Evolutionary conservation across 35 echinoderm and acorn worm genomes (phyloP).

Genomic region (Ophioderma brevispina): DNA sequence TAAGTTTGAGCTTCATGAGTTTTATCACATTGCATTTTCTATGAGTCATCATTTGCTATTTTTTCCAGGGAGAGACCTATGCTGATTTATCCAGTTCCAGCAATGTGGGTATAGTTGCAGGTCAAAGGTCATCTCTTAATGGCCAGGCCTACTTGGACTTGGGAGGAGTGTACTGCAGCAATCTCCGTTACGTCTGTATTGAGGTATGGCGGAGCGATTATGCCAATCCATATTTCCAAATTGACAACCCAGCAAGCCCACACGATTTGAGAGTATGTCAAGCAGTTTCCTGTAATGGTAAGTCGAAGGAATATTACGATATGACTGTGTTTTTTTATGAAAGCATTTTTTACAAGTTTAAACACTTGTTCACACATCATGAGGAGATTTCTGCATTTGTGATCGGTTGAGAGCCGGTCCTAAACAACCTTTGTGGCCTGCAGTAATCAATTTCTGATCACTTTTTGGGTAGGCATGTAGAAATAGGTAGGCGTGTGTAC

Average conservation of each 20-base stretch:
- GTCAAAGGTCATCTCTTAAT: slow-evolving; percentile 34
- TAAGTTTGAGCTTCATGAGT: background rate
- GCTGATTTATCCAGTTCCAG: slow-evolving; percentile 34
- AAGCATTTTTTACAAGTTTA: no score
- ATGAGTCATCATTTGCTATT: background rate
- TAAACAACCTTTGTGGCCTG: no score
- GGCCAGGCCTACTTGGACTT: slow-evolving; percentile 29
- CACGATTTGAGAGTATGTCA: slow-evolving; percentile 46
- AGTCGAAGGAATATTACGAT: slow-evolving; percentile 1
- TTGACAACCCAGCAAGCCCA: slow-evolving; percentile 37
- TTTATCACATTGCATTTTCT: no score
- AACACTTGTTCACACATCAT: no score
- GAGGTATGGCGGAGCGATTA: slow-evolving; percentile 57
- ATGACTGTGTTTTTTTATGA: no score
- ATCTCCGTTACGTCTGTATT: slow-evolving; percentile 58
- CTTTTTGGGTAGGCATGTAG: no score
- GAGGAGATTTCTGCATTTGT: no score
- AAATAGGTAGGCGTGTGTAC: no score
- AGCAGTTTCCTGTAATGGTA: slow-evolving; percentile 47
- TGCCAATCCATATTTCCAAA: slow-evolving; percentile 51
- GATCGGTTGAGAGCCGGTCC: no score
- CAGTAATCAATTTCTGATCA: no score
- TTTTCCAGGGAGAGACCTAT: background rate
- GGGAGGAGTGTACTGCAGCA: slow-evolving; percentile 10
- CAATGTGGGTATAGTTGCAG: slow-evolving; percentile 41